A percentile compares a stretch with the other conserved stretches of the same genome.
These are phyloP conservation scores for Grammomys surdaster DNA, from an alignment of 2,113 vertebrate species.

Conservation along the genomic window DNA sequence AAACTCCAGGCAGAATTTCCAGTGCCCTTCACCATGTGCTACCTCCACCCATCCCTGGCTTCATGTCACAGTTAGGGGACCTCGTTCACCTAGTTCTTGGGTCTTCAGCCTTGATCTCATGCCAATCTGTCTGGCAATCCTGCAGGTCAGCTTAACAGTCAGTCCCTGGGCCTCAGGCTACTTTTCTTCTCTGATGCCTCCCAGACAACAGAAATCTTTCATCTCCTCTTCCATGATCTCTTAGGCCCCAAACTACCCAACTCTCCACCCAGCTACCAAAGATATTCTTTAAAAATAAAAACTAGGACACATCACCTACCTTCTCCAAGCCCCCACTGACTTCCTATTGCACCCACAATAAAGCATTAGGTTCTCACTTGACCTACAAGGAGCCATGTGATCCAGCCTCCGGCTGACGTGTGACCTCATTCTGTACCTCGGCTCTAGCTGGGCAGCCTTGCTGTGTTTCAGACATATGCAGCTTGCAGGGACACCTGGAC, in stretches of 20 bases:
- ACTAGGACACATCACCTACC: neutral
- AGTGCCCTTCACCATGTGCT: neutral
- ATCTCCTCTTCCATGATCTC: neutral
- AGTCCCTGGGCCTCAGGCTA: no score
- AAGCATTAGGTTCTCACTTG: neutral
- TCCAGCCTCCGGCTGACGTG: neutral
- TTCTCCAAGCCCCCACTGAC: neutral
- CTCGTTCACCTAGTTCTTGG: neutral
- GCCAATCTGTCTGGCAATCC: neutral
- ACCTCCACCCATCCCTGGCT: neutral
- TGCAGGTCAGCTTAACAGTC: neutral
- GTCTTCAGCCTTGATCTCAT: neutral
- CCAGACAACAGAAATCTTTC: neutral
- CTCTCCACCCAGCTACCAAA: neutral
- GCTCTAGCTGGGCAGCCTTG: neutral
- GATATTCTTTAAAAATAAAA: conserved; percentile 41
- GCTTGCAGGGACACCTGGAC: neutral
- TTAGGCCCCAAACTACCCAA: no score
- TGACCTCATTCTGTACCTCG: neutral
- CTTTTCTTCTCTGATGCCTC: neutral
- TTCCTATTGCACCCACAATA: neutral
- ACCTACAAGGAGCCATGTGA: neutral
- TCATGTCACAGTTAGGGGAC: neutral
- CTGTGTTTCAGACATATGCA: neutral
- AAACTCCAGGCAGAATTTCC: neutral